Evolutionary conservation across 2,113 vertebrate genomes (phyloP), one percentile per base, ranked within the genome.

Genomic region (Notiomystis cincta): DNA sequence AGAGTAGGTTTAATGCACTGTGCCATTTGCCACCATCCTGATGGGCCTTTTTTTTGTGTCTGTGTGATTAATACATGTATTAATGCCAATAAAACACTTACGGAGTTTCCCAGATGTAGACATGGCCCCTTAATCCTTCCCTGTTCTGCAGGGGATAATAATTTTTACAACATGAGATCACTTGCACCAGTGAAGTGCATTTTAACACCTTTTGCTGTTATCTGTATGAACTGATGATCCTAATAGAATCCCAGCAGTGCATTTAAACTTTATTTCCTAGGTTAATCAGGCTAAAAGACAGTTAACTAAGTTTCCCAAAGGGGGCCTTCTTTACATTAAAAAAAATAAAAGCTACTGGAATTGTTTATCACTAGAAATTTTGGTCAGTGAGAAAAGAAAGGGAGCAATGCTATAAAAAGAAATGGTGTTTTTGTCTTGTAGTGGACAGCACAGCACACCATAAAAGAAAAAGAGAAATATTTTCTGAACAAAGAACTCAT

Each of bases 261-360:
- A 56, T 96, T 97, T 95, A 97, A 95, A 97, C 92, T 97, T 97
- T 96, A 93, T 97, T 96, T 96, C 94, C 78, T 87, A 93, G 96
- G 93, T 98, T 97, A 97, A 96, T 98, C 93, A 96, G 95, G 90
- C 90, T 97, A 97, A 97, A 96, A 96, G 89, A 96, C 89, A 96
- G 93, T 92, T 98, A 94, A 81, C 94, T 73, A 54, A 47, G 66
- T 94, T 96, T 96, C 95, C 90, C 89, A 93, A 88, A 89, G 83
- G 70, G 71, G 30, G 28, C 15, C 33, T 37, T 85, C 54, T 70
- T 88, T 33, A 33, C 45, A 35, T 64, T 37, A 71, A 87, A 57
- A 87, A 61, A 69, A 79, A 38, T 48, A 53, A 61, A 60, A 40
- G 62, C 51, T 90, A 51, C 83, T 50, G 57, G 53, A 91, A 78